Base-by-base conservation (phyloP, 2,113 vertebrate genomes). In the Brachypteracias leptosomus region DNA sequence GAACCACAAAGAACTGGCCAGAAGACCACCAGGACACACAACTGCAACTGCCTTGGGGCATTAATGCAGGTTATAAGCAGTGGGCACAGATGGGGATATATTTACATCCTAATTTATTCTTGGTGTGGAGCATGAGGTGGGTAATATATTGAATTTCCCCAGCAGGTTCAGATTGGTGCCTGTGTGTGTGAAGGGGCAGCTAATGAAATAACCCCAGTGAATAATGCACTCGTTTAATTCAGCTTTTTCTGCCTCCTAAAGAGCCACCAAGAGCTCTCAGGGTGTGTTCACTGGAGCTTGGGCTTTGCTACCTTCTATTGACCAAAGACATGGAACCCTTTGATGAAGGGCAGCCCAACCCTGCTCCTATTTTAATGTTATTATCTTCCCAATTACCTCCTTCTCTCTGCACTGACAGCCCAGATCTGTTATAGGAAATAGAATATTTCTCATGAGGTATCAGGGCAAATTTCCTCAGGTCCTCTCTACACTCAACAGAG, bases 1-100 rank as follows among this genome's bases (percentile, higher is more conserved):
- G 92, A 94, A 95, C 57, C 95, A 96, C 95, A 91, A 88, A 96
- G 85, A 95, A 59, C 24, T 93, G 95, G 90, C 83, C 85, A 65
- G 20, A 93, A 91, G 90, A 88, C 82, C 85, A 90, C 57, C 81
- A 9, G 22, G 67, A 96, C 91, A 96, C 89, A 95, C 65, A 91
- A 94, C 76, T 89, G 76, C 87, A 72, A 84, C 80, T 93, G 95
- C 91, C 95, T 61, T 68, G 80, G 89, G 68, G 80, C 38, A 84
- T 84, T 88, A 70, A 88, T 36, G 65, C 52, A 84, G 65, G 79
- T 14, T 67, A 61, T 74, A 90, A 91, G 78, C 71, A 83, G 72
- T 67, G 85, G 52, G 85, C 88, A 94, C 44, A 90, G 65, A 75
- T 75, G 83, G 61, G 79, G 88, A 46, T 21, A 74, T 44, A 49